Percentiles rank a stretch among this genome's conserved stretches.
Conservation (phyloP, 2,113 vertebrate species). For the Sylvietta virens region DNA sequence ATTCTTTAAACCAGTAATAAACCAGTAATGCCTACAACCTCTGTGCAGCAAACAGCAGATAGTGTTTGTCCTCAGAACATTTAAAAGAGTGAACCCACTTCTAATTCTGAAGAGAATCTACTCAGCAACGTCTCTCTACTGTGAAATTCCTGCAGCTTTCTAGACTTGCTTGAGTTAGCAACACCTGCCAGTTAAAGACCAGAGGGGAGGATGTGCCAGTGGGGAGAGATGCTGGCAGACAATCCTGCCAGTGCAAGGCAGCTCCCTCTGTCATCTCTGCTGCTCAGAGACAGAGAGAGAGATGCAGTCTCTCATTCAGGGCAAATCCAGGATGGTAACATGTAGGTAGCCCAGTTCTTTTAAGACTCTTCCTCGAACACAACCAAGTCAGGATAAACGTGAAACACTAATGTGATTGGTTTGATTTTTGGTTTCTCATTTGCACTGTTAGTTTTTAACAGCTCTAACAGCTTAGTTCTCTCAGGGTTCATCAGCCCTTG, state of each 20-base stretch:
- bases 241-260: background rate
- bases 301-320: background rate
- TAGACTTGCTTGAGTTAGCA: background rate
- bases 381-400: background rate
- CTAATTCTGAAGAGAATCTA: background rate
- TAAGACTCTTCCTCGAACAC: background rate
- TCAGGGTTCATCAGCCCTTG: background rate
- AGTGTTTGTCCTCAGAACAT: background rate
- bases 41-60: background rate
- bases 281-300: background rate
- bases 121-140: background rate
- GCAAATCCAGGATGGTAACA: background rate
- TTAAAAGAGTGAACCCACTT: background rate
- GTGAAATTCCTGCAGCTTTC: background rate
- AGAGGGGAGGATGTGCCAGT: background rate
- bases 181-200: background rate
- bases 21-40: background rate
- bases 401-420: background rate
- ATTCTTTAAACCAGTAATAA: background rate
- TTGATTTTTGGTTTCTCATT: background rate
- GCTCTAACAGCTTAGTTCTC: background rate
- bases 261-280: background rate
- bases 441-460: background rate
- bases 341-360: background rate
- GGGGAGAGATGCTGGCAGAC: background rate